Percentiles rank a stretch among this genome's conserved stretches.
Conservation (phyloP, 1,140 invertebrate genomes). For the Cherax destructor region DNA sequence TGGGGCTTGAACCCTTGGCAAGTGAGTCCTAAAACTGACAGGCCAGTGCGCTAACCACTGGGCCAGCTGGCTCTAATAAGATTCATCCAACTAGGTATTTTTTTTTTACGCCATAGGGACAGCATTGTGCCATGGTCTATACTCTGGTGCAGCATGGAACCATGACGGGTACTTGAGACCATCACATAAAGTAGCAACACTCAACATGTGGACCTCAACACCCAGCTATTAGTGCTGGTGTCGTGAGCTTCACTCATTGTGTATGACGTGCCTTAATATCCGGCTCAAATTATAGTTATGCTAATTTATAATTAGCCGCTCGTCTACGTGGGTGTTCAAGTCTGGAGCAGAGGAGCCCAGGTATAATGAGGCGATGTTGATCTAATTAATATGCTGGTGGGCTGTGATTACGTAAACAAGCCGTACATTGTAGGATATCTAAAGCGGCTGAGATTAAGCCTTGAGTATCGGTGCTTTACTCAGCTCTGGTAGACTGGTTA, state of each 20-base stretch:
- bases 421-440: neutral
- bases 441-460: neutral
- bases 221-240: neutral
- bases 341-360: neutral
- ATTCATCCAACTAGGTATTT: too few species aligned
- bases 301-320: constrained; percentile 6
- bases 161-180: neutral
- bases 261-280: neutral
- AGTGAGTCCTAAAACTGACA: too few species aligned
- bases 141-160: too few species aligned
- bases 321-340: constrained; percentile 1
- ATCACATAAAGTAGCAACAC: neutral
- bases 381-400: neutral
- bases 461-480: neutral
- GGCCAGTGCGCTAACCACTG: too few species aligned
- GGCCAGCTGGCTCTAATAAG: too few species aligned
- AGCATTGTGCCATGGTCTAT: too few species aligned
- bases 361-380: neutral
- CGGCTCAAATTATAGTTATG: neutral
- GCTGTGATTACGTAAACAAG: constrained; percentile 1
- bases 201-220: neutral
- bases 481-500: neutral
- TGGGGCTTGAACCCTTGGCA: too few species aligned
- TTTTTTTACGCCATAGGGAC: too few species aligned
- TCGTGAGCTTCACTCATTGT: neutral